Base-by-base conservation (phyloP, 2,888 invertebrate genomes). In the Phengaris arion region DNA sequence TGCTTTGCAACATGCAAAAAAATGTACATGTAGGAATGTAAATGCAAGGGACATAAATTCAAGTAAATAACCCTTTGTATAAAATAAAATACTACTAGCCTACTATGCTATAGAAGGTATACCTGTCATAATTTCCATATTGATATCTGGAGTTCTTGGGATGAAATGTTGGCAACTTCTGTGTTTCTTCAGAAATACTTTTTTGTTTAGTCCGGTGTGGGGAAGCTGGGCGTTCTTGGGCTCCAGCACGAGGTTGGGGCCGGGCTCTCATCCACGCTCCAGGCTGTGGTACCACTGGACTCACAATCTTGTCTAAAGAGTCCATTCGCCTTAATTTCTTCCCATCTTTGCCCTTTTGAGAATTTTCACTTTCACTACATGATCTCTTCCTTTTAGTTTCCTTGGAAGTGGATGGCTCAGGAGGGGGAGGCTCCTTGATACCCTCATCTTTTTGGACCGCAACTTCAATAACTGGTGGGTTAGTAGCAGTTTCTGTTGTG, bases 91-190 rank as follows among this genome's bases (percentile, higher is more conserved):
- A n/a, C n/a, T n/a, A n/a, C n/a, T 46, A 46, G 46, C 6, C 46
- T 6, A 9, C 52, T 10, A 52, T 46, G 6, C 8, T 52, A 52
- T 12, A 64, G 10, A 10, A 15, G 10, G 10, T 77, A 82, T 84
- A 96, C 92, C 98, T 96, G 88, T 98, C 97, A 90, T 99, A 99
- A 91, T 99, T 99, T 76, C 99, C 99, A 94, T 97, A 98, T 84
- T 98, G 97, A 92, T 98, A 99, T 85, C 95, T 95, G 77, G 95
- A 95, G 86, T 97, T 96, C 86, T 97, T 97, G 45, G 95, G 94
- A 82, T 96, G 95, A 89, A 97, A 97, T 77, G 94, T 95, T 10
- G 96, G 96, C 81, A 94, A 83, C 81, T 93, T 91, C 76, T 92
- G 89, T 76, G 93, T 90, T 78, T 85, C 90, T 81, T 91, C 89